Conservation (phyloP, 2,888 invertebrate species). For the Formica aserva region DNA sequence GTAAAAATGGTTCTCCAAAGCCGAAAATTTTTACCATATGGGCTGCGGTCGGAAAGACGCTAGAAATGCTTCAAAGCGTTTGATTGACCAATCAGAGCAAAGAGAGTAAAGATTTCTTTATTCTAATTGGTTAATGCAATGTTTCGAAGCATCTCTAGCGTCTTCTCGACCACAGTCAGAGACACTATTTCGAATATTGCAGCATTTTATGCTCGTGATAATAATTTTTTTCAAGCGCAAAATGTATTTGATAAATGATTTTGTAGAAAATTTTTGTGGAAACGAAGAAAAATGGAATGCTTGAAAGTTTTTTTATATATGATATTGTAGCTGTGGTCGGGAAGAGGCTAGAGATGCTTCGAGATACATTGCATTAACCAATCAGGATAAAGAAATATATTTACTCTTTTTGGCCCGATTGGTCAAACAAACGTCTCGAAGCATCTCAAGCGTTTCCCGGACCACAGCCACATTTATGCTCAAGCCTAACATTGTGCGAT, state of each 20-base stretch:
- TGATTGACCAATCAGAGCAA: no score
- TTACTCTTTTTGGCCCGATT: not conserved
- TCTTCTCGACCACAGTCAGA: no score
- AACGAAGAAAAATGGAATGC: not conserved
- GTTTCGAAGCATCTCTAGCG: no score
- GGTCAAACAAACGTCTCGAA: not conserved
- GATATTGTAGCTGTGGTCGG: not conserved
- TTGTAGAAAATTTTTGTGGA: not conserved
- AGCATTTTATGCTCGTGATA: not conserved
- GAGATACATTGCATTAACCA: not conserved
- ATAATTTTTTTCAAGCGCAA: not conserved
- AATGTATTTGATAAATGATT: not conserved
- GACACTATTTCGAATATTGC: not conserved
- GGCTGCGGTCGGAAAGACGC: no score
- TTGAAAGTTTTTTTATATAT: not conserved
- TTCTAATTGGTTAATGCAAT: no score
- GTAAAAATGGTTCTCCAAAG: not conserved
- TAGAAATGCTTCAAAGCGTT: no score
- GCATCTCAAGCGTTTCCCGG: not conserved
- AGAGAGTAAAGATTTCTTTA: no score
- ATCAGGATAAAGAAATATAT: not conserved
- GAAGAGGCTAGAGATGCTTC: no score
- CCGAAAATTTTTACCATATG: not conserved
- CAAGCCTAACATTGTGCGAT: no score
- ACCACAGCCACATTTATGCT: not conserved